Conservation (phyloP, 2,113 vertebrate species). For the Scolopax mira region DNA sequence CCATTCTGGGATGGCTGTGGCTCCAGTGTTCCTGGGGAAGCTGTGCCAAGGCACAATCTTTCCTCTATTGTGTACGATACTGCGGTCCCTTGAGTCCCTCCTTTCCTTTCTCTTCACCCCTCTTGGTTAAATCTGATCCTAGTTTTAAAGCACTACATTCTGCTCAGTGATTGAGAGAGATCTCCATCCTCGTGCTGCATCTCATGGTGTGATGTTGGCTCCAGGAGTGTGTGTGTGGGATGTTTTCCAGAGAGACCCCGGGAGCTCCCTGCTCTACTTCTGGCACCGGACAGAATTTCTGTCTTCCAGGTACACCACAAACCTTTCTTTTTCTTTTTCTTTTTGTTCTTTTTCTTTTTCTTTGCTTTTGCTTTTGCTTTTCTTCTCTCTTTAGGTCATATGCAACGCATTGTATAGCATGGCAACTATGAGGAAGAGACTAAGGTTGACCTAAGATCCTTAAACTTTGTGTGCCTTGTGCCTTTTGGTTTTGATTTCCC, state of each 20-base stretch:
- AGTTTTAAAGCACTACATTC: not conserved
- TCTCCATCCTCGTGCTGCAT: rapidly evolving
- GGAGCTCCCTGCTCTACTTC: not conserved
- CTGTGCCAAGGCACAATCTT: not conserved
- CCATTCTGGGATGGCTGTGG: not conserved
- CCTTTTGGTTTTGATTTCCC: not conserved
- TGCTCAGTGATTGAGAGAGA: not conserved
- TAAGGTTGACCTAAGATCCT: not conserved
- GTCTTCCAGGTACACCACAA: not conserved
- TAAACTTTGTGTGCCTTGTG: not conserved
- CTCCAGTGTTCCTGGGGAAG: not conserved
- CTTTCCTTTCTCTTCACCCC: not conserved
- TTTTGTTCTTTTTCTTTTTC: too few relatives aligned
- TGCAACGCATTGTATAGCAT: not conserved
- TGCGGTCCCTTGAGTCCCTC: not conserved
- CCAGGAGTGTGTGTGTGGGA: rapidly evolving
- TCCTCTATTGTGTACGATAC: not conserved
- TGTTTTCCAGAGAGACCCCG: not conserved
- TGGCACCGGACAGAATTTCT: not conserved
- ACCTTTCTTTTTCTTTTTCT: not conserved
- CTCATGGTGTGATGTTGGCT: rapidly evolving
- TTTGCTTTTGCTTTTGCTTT: too few relatives aligned
- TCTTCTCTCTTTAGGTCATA: not conserved
- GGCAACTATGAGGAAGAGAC: not conserved
- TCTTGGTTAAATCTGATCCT: not conserved